Evolutionary conservation across 2,797 vertebrate genomes (phyloP).

Genomic region (Labeo calbasu): DNA sequence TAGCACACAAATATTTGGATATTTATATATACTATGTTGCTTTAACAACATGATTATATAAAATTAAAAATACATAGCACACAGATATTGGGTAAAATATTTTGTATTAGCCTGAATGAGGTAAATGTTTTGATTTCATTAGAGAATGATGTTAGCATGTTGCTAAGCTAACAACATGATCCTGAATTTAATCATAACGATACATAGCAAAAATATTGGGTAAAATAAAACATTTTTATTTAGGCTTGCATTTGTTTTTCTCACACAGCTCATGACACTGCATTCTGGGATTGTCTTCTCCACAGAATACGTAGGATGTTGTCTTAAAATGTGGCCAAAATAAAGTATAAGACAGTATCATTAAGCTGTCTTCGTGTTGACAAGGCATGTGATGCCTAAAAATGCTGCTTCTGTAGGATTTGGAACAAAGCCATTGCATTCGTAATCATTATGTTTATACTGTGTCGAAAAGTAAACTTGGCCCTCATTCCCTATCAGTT

Average conservation of each 20-base stretch:
- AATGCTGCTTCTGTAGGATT: neutral
- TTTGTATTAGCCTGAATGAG: neutral
- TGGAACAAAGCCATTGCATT: neutral
- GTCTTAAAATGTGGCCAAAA: neutral
- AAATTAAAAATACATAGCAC: neutral
- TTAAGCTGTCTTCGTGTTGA: neutral
- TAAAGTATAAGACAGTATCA: neutral
- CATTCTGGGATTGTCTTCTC: neutral
- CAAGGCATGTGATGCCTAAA: neutral
- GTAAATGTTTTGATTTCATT: no score
- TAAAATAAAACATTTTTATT: neutral
- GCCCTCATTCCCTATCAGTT: slow-evolving; percentile 20
- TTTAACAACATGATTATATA: no score
- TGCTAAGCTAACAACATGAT: neutral
- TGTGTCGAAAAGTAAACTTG: slow-evolving; percentile 32
- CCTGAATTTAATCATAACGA: neutral
- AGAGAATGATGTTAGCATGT: neutral
- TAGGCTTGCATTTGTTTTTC: neutral
- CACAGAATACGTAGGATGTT: neutral
- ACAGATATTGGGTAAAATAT: neutral
- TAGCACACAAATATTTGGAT: neutral
- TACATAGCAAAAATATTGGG: neutral
- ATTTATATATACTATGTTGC: no score
- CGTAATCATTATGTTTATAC: slow-evolving; percentile 38
- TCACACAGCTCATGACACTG: neutral